phyloP scores from a whole-genome alignment of 2,888 invertebrate species.

The Eilema griseolum region DNA sequence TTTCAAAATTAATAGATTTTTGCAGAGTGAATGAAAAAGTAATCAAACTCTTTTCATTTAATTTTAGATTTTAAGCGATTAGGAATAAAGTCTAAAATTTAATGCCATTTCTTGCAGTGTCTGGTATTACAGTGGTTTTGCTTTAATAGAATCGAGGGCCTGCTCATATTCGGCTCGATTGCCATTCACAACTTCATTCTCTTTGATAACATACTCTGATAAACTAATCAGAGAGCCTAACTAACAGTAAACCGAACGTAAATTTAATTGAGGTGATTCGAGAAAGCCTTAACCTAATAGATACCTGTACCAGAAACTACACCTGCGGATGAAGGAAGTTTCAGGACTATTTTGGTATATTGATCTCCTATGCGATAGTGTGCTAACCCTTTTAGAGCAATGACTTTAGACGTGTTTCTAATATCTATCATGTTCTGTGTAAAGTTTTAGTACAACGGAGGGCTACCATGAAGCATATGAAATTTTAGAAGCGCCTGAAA shows the following conservation, averaged over 20 bases:
- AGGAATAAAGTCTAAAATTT: too few relatives aligned
- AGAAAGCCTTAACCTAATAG: neutral
- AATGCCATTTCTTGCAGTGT: too few relatives aligned
- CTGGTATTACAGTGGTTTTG: too few relatives aligned
- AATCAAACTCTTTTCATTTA: too few relatives aligned
- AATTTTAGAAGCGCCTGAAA: too few relatives aligned
- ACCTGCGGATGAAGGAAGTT: neutral
- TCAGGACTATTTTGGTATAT: neutral
- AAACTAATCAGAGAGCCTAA: neutral
- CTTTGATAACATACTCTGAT: neutral
- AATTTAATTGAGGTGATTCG: slow-evolving; percentile 1
- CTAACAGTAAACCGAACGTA: neutral
- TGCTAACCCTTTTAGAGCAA: slow-evolving; percentile 2
- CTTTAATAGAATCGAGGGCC: too few relatives aligned
- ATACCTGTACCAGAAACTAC: neutral
- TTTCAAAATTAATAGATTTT: too few relatives aligned
- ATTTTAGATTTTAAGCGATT: too few relatives aligned
- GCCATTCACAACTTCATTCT: too few relatives aligned
- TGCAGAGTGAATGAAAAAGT: too few relatives aligned
- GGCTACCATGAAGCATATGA: too few relatives aligned
- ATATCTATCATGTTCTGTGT: neutral
- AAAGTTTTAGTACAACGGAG: neutral
- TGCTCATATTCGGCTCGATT: too few relatives aligned
- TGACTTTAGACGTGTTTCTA: neutral
- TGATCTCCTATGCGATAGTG: neutral